Percentiles rank a stretch among this genome's conserved stretches.
Conservation (phyloP, 2,797 vertebrate genomes). For the Mormyrops boulengeri region DNA sequence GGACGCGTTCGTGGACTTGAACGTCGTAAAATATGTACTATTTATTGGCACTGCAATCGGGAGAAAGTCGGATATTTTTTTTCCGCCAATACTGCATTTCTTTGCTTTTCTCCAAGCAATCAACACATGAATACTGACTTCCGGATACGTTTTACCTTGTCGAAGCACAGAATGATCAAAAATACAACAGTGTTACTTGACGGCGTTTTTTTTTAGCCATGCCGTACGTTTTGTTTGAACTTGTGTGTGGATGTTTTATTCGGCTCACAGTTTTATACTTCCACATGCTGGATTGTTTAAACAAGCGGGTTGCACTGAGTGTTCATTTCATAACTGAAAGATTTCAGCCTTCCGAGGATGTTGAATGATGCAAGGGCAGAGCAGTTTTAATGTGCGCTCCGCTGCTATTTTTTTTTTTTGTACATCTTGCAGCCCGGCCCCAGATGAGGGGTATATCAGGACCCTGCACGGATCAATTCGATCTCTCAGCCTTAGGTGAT, state of each 20-base stretch:
- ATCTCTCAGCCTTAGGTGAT: slow-evolving; percentile 15
- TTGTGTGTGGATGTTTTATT: not conserved
- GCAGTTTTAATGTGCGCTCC: not conserved
- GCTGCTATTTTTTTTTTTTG: not conserved
- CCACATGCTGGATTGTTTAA: not conserved
- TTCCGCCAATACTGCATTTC: not conserved
- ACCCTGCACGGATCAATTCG: not conserved
- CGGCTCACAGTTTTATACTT: not conserved
- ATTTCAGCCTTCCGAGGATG: not conserved
- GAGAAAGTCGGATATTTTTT: not conserved
- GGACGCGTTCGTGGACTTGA: not conserved
- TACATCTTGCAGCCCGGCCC: slow-evolving; percentile 1
- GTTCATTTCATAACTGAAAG: not conserved
- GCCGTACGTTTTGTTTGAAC: not conserved
- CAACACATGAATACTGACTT: slow-evolving; percentile 8
- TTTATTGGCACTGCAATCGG: not conserved
- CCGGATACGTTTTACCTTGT: slow-evolving; percentile 7
- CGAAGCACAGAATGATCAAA: not conserved
- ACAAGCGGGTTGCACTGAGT: not conserved
- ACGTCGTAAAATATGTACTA: not conserved
- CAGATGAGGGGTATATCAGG: not conserved
- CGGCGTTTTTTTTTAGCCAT: not conserved
- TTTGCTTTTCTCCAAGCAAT: not conserved
- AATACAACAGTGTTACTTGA: not conserved
- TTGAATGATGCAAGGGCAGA: slow-evolving; percentile 17